phyloP scores from a whole-genome alignment of 2,113 vertebrate species.

The Hypanus sabinus region DNA sequence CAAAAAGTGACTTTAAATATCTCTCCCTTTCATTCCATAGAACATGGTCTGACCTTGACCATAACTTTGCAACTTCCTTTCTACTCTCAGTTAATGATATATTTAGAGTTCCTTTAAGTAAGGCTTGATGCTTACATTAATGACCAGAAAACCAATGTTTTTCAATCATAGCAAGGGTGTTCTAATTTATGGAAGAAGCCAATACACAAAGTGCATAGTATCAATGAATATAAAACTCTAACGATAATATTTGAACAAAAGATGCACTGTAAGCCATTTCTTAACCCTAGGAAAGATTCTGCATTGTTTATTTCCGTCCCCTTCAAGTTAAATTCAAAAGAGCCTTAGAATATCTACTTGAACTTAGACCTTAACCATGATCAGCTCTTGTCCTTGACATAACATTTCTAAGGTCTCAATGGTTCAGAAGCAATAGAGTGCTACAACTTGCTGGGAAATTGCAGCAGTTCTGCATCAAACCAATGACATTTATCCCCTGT shows the following conservation, averaged over 20 bases:
- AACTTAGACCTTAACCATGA: neutral
- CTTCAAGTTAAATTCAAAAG: neutral
- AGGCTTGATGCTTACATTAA: neutral
- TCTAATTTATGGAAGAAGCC: neutral
- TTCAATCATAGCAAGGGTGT: neutral
- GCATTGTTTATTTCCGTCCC: neutral
- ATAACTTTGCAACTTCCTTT: neutral
- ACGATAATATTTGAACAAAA: neutral
- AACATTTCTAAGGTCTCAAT: neutral
- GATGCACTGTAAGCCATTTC: neutral
- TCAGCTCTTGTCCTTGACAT: neutral
- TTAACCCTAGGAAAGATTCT: conserved; percentile 23
- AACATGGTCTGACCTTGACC: too few relatives aligned
- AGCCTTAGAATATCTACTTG: neutral
- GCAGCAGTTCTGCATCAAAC: too few relatives aligned
- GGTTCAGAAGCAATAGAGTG: conserved; percentile 14
- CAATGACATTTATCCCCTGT: too few relatives aligned
- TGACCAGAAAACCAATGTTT: neutral
- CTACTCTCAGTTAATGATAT: neutral
- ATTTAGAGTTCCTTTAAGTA: neutral
- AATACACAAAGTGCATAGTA: neutral
- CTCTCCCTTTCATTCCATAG: too few relatives aligned
- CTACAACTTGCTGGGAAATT: too few relatives aligned
- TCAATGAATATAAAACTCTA: neutral
- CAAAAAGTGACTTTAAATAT: neutral